phyloP scores from a whole-genome alignment of 2,113 vertebrate species.

The Zonotrichia leucophrys region DNA sequence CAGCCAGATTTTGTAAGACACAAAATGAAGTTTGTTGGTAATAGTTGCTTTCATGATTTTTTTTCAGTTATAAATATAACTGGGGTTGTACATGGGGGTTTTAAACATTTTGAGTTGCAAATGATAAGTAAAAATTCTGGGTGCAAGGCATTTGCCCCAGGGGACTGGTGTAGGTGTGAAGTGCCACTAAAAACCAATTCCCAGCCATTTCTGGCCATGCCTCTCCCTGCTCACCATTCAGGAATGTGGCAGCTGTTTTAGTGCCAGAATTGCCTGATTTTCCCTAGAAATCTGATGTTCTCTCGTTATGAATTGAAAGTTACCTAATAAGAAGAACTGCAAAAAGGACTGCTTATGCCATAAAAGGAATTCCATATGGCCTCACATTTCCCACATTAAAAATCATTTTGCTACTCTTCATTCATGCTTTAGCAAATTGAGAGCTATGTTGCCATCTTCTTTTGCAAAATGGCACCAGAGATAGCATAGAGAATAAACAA shows the following conservation, averaged over 20 bases:
- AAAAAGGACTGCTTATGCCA: not conserved
- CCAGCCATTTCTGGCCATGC: not conserved
- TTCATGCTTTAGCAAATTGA: not conserved
- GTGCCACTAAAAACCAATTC: not conserved
- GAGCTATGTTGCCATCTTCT: not conserved
- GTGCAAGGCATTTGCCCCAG: not conserved
- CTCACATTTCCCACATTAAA: not conserved
- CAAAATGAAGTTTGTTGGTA: not conserved
- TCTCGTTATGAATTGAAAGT: not conserved
- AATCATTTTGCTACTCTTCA: not conserved
- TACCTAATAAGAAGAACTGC: not conserved
- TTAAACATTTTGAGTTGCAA: not conserved
- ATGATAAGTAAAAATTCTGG: not conserved
- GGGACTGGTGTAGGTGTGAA: not conserved
- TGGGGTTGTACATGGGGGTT: not conserved
- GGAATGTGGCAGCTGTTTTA: not conserved
- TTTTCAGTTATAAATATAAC: not conserved
- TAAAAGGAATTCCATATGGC: not conserved
- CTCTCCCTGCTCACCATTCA: not conserved
- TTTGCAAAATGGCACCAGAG: not conserved
- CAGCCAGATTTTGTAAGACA: not conserved
- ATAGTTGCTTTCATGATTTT: not conserved
- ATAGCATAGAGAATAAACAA: not conserved
- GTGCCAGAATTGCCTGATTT: not conserved
- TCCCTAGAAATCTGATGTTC: not conserved